A percentile compares a stretch with the other conserved stretches of the same genome.
Evolutionary conservation across 2,113 vertebrate species (phyloP).

Genomic region (Lepus europaeus): DNA sequence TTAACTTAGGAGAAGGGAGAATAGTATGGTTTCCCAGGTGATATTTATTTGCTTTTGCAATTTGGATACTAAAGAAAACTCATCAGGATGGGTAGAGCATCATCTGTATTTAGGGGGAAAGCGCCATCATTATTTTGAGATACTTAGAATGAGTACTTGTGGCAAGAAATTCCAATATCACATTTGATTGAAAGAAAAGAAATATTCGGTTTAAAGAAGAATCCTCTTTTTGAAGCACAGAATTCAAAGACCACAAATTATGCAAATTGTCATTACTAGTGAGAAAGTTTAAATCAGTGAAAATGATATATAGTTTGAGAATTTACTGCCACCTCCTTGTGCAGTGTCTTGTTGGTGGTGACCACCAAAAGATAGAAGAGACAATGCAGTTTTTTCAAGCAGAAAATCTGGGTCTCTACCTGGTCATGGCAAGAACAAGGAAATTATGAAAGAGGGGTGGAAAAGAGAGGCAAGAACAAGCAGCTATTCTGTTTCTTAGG

Average conservation of each 20-base stretch:
- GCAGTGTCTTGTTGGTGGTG: conserved; percentile 22
- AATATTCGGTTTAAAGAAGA: conserved; percentile 48
- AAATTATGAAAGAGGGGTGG: conserved; percentile 36
- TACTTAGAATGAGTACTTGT: conserved; percentile 54
- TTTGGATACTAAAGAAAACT: conserved; percentile 37
- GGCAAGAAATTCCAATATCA: conserved; percentile 60
- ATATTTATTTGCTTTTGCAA: conserved; percentile 40
- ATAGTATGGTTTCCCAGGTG: conserved; percentile 33
- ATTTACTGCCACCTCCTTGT: conserved; percentile 42
- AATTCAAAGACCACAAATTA: conserved; percentile 30
- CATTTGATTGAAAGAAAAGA: conserved; percentile 60
- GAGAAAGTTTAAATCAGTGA: conserved; percentile 38
- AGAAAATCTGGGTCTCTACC: conserved; percentile 27
- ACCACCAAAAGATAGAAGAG: conserved; percentile 47
- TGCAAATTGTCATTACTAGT: conserved; percentile 37
- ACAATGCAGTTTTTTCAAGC: conserved; percentile 15
- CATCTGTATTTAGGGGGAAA: conserved; percentile 47
- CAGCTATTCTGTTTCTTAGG: conserved; percentile 47
- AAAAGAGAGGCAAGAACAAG: background rate
- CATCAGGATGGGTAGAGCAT: conserved; percentile 41
- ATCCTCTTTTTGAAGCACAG: conserved; percentile 1
- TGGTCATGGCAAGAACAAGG: conserved; percentile 43
- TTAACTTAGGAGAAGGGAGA: conserved; percentile 48
- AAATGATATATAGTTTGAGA: background rate
- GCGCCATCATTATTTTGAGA: conserved; percentile 66